Base-by-base conservation (phyloP, 2,888 invertebrate genomes). In the Cephalotes varians region DNA sequence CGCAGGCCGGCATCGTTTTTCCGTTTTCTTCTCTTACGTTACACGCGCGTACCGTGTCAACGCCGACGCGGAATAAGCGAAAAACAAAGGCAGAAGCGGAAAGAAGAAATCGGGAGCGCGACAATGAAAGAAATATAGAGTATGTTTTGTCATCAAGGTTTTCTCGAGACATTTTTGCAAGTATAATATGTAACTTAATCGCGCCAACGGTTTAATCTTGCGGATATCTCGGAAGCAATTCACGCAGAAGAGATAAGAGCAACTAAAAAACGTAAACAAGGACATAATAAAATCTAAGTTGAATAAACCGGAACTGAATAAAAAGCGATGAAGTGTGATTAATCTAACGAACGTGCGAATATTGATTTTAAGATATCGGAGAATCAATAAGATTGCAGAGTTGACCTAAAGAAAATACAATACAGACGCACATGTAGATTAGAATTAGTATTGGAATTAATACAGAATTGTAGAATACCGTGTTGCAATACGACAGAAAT, bases 1-100 rank as follows among this genome's bases (percentile, higher is more conserved):
- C 94, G 91, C 94, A 94, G 88, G 87, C 88, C 88, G 91, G 93
- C 93, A 91, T 93, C 93, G 87, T 93, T 93, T 94, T 93, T 92
- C 91, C 90, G 88, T 92, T 93, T 93, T 92, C 91, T 93, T 92
- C 90, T 91, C 88, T 91, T 90, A 85, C 83, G 79, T 91, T 90
- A 88, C 51, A 40, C 88, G 82, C 87, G 69, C 85, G 72, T 76
- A 72, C n/a, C 81, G 65, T 62, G 77, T 72, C 84, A 87, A 83
- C 86, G 72, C 82, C 73, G 72, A 81, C 86, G 91, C 86, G 90
- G 91, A 90, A 89, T 90, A 87, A 92, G 89, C 87, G 90, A 83
- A 80, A 73, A 82, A 83, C 28, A 84, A 82, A 76, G 67, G 76
- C 51, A 73, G n/a, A 54, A 40, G 56, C 31, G 34, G 58, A 77